Evolutionary conservation across 2,888 invertebrate species (phyloP), one percentile per base, ranked within the genome.

Genomic region (Asteroscopus sphinx): DNA sequence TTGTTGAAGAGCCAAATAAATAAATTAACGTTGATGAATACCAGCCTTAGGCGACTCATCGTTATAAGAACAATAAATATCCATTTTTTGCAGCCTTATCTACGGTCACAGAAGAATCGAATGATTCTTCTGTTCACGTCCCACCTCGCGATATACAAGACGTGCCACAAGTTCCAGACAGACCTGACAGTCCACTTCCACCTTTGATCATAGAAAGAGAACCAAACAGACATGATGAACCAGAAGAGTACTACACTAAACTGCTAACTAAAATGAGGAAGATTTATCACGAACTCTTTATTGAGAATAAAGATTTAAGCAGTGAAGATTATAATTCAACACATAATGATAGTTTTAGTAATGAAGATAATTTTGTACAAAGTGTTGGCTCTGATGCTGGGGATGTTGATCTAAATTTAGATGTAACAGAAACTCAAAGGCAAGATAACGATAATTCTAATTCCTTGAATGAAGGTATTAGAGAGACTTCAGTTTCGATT

Each of bases 171-270:
- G 12, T 8, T 9, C 11, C 8, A 8, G 15, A 21, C 3, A 51
- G 77, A 21, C 52, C 70, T 1, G 32, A 56, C 33, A 77, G 73
- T n/a, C 77, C 83, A 3, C 55, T 85, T 0, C 86, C 86, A 0
- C 79, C 80, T 0, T 64, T 87, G 0, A 77, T 83, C 7, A 78
- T 87, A 1, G 87, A 87, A 25, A 52, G 28, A 17, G 54, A 60
- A 3, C 77, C 79, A 0, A 71, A 84, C 35, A 72, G 57, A 5
- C 81, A 83, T 26, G 83, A 82, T 17, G 73, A 85, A 0, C 68
- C 82, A 0, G 72, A 76, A 6, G 76, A 80, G 32, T 81, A 57
- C 46, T 88, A 87, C 36, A 6, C n/a, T 5, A 42, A 56, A 1
- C 59, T 87, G 0, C 65, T 72, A 4, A 53, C 17, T 3, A 77